Evolutionary conservation across 1,140 invertebrate species (phyloP), one percentile per base, ranked within the genome.

Genomic region (Drosophila nikananu): DNA sequence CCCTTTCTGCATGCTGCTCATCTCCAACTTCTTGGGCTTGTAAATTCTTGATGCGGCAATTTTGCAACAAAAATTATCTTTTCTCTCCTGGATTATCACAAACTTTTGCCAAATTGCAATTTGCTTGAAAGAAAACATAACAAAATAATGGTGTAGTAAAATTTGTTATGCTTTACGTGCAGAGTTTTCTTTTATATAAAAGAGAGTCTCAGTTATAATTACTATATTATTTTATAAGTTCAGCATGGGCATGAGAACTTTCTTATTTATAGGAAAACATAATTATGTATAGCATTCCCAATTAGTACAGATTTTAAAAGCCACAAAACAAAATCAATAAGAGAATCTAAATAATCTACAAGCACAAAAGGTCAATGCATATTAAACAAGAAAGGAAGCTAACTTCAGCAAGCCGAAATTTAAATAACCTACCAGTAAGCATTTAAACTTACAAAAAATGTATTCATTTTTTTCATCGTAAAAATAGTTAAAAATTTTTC

Each of bases 11-110:
- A 72, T 72, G 32, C 62, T 67, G 21, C 72, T 21, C 62, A 67
- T 66, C 52, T 55, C 19, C 70, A 79, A 65, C 60, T 79, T 59
- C 52, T 62, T 54, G 30, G 65, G 54, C 62, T 70, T 80, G 52
- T 70, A 65, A 83, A 76, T 83, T 77, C 71, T 83, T 86, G 73
- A 86, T 83, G 75, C 58, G 67, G 63, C 75, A 74, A 83, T 83
- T 89, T 82, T 46, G 55, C 63, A 86, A 68, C 63, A 52, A 55
- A 86, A 81, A 65, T 58, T 62, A 78, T 86, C 48, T 68, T 54
- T 73, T 30, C 21, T 35, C 35, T 41, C 60, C 51, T 23, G 35
- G 52, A 79, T 64, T 46, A 67, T 77, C 46, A 62, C 44, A 75
- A 73, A 73, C 70, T 73, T 73, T 73, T 72, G 35, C 19, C 44